Conservation (phyloP, 2,113 vertebrate species). For the Cryptomyrus ogoouensis region DNA sequence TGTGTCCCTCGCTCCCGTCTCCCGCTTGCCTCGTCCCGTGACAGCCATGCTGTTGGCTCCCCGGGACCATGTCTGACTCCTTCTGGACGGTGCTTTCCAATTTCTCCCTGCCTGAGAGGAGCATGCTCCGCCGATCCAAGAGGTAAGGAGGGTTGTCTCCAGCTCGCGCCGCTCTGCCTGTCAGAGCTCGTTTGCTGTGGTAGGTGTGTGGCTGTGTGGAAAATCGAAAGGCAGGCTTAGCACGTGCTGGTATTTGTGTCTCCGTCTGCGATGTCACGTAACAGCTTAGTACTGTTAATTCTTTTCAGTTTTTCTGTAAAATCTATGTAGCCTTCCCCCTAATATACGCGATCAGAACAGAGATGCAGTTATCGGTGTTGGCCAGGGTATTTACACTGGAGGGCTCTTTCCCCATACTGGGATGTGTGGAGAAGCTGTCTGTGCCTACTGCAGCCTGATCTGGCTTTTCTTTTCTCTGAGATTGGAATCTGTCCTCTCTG, state of each 20-base stretch:
- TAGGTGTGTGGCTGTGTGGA: conserved; percentile 23
- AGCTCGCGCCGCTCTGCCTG: background rate
- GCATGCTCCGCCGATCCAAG: conserved; percentile 81
- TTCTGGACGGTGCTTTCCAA: conserved; percentile 84
- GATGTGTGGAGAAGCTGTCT: background rate
- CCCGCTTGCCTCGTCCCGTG: conserved; percentile 36
- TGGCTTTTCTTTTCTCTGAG: background rate
- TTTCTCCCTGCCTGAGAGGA: conserved; percentile 79
- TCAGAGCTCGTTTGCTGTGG: background rate
- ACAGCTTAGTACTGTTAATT: background rate
- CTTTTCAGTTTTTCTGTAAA: background rate
- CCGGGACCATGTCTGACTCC: conserved; percentile 79
- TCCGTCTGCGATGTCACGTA: background rate
- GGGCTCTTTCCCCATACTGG: background rate
- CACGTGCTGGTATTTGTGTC: background rate
- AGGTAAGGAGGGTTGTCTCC: conserved; percentile 56
- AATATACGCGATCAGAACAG: background rate
- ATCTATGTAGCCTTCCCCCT: background rate
- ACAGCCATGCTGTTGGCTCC: conserved; percentile 58
- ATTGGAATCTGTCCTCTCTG: background rate
- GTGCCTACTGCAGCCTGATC: background rate
- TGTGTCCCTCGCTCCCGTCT: conserved; percentile 46
- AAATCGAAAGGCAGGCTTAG: conserved; percentile 7
- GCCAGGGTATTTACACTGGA: background rate
- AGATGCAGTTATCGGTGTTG: background rate